phyloP scores from a whole-genome alignment of 1,140 invertebrate species.

The Globodera rostochiensis region DNA sequence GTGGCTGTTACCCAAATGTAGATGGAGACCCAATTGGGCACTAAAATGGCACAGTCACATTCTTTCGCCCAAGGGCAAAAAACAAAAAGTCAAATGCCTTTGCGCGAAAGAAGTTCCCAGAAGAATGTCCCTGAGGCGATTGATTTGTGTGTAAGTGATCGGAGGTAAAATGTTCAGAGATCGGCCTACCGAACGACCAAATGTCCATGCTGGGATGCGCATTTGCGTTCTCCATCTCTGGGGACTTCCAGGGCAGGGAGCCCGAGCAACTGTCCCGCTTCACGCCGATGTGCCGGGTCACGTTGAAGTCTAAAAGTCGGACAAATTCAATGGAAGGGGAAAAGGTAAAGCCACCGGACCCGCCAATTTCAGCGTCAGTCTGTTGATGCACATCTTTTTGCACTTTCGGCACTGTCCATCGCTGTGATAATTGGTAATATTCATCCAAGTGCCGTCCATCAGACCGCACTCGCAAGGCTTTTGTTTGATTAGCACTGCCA shows the following conservation, averaged over 20 bases:
- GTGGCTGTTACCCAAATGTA: neutral
- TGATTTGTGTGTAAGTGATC: neutral
- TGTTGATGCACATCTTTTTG: slow-evolving; percentile 28
- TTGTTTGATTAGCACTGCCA: slow-evolving; percentile 43
- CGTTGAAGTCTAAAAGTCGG: slow-evolving; percentile 11
- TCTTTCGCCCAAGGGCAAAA: slow-evolving; percentile 23
- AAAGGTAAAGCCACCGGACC: slow-evolving; percentile 17
- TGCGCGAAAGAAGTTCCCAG: slow-evolving; percentile 38
- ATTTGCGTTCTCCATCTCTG: slow-evolving; percentile 27
- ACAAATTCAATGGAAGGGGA: slow-evolving; percentile 2
- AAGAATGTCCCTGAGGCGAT: slow-evolving; percentile 26
- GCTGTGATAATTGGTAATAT: slow-evolving; percentile 9
- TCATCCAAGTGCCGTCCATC: slow-evolving; percentile 30
- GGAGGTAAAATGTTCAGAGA: neutral
- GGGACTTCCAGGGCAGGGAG: slow-evolving; percentile 37
- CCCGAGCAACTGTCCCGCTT: slow-evolving; percentile 33
- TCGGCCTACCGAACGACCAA: slow-evolving; percentile 26
- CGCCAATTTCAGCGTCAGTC: slow-evolving; percentile 36
- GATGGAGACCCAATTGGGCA: neutral
- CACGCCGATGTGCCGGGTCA: neutral
- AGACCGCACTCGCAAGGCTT: slow-evolving; percentile 34
- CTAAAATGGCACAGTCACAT: neutral
- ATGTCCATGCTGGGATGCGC: slow-evolving; percentile 20
- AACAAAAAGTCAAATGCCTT: neutral
- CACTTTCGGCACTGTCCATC: slow-evolving; percentile 24